phyloP scores from a whole-genome alignment of 53 echinoderm and acorn worm genomes.

The Arbacia lixula region DNA sequence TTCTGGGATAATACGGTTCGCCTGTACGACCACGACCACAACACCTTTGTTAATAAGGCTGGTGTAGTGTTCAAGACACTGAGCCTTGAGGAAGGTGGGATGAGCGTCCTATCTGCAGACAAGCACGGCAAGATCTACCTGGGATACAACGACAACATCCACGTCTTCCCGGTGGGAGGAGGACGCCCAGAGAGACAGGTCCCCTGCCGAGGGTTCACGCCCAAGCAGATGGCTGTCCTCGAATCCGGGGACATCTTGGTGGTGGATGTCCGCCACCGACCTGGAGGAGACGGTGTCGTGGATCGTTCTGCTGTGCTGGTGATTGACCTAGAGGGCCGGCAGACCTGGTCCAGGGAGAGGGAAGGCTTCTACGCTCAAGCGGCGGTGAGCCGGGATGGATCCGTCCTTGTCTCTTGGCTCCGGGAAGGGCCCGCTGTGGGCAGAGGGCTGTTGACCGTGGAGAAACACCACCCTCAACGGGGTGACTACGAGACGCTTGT shows the following conservation, averaged over 20 bases:
- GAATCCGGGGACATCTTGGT: not conserved
- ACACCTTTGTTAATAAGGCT: not conserved
- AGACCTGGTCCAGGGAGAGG: slow-evolving; percentile 9
- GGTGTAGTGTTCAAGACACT: not conserved
- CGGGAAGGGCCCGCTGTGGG: too few relatives aligned
- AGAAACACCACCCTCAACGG: not conserved
- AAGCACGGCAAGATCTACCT: not conserved
- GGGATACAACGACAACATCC: slow-evolving; percentile 1
- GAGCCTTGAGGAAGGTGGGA: slow-evolving; percentile 9
- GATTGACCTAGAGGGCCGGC: not conserved
- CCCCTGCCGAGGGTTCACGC: slow-evolving; percentile 5
- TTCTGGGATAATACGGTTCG: not conserved
- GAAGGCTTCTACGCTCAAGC: not conserved
- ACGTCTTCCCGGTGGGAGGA: not conserved
- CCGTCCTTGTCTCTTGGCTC: not conserved
- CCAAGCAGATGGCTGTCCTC: not conserved
- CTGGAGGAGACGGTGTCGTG: not conserved
- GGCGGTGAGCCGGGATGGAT: not conserved
- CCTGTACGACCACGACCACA: too few relatives aligned
- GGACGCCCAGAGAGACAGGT: not conserved
- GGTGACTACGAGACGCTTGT: not conserved
- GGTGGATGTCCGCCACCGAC: not conserved
- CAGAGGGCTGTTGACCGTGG: not conserved
- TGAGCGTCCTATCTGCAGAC: not conserved
- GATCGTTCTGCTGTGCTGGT: not conserved